Conservation (phyloP, 2,113 vertebrate genomes). For the Chrysemys picta region DNA sequence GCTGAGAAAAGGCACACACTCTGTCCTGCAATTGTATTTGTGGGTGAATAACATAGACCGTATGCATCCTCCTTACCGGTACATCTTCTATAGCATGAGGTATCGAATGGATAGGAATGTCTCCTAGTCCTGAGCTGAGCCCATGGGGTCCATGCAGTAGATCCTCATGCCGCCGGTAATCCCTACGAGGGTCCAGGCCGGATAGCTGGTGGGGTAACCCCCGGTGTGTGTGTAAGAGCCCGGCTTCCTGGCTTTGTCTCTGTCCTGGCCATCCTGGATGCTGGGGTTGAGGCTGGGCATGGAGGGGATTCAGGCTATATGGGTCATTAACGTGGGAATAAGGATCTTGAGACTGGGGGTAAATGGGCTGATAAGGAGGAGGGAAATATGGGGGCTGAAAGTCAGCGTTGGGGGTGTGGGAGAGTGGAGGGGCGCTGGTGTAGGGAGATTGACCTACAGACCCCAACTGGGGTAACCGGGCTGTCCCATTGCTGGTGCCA, state of each 20-base stretch:
- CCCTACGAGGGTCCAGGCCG: slow-evolving; percentile 88
- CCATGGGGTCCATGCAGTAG: slow-evolving; percentile 95
- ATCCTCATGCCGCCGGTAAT: slow-evolving; percentile 95
- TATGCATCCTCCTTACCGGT: slow-evolving; percentile 84
- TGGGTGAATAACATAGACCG: not conserved
- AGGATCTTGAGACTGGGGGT: slow-evolving; percentile 98
- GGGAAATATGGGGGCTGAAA: slow-evolving; percentile 96
- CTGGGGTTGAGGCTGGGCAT: slow-evolving; percentile 94
- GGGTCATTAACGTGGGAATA: slow-evolving; percentile 99
- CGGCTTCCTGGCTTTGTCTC: slow-evolving; percentile 94
- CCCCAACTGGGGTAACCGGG: slow-evolving; percentile 95
- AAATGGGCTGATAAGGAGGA: slow-evolving; percentile 97
- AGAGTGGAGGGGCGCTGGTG: slow-evolving; percentile 94
- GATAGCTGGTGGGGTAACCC: slow-evolving; percentile 95
- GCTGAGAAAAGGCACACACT: not conserved
- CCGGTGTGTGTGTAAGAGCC: slow-evolving; percentile 95
- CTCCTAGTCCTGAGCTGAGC: slow-evolving; percentile 92
- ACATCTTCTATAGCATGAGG: slow-evolving; percentile 98
- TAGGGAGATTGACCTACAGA: slow-evolving; percentile 96
- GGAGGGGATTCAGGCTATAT: slow-evolving; percentile 96
- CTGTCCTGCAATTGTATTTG: not conserved
- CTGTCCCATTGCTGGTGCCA: slow-evolving; percentile 96
- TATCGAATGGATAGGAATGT: slow-evolving; percentile 95
- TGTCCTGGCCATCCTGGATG: slow-evolving; percentile 98
- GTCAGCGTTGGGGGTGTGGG: slow-evolving; percentile 95